Evolutionary conservation across 2,797 vertebrate genomes (phyloP).

Genomic region (Columba guinea): DNA sequence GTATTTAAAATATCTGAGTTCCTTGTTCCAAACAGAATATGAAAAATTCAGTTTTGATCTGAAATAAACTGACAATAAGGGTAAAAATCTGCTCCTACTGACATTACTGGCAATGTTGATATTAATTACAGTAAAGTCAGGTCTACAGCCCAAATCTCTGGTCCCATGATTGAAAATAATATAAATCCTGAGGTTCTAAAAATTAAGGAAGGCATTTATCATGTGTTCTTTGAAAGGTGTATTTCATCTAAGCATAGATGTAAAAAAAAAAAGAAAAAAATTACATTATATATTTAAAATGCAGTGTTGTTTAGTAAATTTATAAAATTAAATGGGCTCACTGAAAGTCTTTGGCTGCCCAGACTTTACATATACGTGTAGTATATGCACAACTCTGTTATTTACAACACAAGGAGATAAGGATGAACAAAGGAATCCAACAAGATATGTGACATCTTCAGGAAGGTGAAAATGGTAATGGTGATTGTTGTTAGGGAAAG

Average conservation of each 20-base stretch:
- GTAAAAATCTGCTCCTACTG: neutral
- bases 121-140: neutral
- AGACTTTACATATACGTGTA: neutral
- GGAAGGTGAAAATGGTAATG: neutral
- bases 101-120: neutral
- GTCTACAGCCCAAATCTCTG: neutral
- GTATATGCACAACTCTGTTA: neutral
- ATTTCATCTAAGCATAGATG: neutral
- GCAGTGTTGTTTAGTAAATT: neutral
- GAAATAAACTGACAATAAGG: neutral
- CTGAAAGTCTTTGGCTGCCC: neutral
- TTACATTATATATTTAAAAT: neutral
- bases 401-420: neutral
- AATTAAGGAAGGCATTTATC: neutral
- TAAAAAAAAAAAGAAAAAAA: rapidly evolving
- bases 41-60: neutral
- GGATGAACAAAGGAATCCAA: neutral
- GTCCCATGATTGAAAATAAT: neutral
- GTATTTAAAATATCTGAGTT: neutral
- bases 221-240: neutral
- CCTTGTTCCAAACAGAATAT: neutral
- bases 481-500: neutral
- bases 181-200: neutral
- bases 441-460: neutral
- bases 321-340: neutral